Evolutionary conservation across 2,797 vertebrate genomes (phyloP), one percentile per base, ranked within the genome.

Genomic region (Lacerta bilineata): DNA sequence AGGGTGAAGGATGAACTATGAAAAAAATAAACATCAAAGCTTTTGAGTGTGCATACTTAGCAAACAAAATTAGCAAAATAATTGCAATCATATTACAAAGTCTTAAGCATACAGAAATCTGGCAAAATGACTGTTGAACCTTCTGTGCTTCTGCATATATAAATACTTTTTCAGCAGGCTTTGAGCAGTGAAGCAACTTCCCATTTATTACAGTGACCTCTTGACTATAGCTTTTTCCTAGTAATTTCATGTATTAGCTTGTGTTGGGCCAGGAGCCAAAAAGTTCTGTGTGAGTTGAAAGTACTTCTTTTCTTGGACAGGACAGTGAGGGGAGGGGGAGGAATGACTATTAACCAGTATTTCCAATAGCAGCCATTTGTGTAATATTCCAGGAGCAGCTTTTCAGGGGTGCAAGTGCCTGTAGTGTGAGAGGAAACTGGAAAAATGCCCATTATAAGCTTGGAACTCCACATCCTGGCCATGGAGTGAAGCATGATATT

Each of bases 161-260:
- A 43, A n/a, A 68, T 88, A 66, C 46, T 91, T 64, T 93, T 90
- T 82, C 84, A 17, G 8, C 27, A 95, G 93, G 82, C 88, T 84
- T 33, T 80, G 82, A 84, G 91, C 66, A 90, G 71, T 80, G 88
- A 59, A 66, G 59, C 1, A 72, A 71, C 75, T 71, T 80, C 41
- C 61, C 4, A 50, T 84, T 89, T 89, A 71, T 81, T 85, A 71
- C 85, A 88, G 74, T 81, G 74, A 74, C 90, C 86, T 92, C 86
- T 86, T 72, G 33, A 39, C 23, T 33, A 33, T 33, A 33, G 9
- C 46, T 46, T 46, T 64, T 77, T 77, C 46, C 27, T 66, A 46
- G 46, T 59, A 66, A 78, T 50, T 86, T 69, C 25, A 69, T 69
- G 27, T 55, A 50, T 50, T 27, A 33, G 17, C 29, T 36, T 50